A percentile compares a stretch with the other conserved stretches of the same genome.
Evolutionary conservation across 2,113 vertebrate species (phyloP).

Genomic region (Anarhynchus alexandrinus): DNA sequence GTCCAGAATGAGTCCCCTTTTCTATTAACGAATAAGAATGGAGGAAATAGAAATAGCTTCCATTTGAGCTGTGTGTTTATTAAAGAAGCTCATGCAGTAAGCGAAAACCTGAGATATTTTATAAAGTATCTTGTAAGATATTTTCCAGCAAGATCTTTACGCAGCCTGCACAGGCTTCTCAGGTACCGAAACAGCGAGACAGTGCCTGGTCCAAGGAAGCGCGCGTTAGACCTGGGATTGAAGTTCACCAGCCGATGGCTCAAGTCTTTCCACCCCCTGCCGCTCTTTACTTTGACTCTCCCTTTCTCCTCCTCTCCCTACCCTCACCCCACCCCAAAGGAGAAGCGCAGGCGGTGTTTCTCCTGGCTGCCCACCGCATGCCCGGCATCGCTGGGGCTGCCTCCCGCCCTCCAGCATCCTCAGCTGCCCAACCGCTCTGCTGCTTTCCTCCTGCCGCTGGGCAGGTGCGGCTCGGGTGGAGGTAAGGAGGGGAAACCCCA

Average conservation of each 20-base stretch:
- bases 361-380: neutral
- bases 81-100: neutral
- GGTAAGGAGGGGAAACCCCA: neutral
- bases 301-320: neutral
- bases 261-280: neutral
- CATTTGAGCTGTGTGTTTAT: neutral
- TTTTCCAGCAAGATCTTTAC: neutral
- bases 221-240: neutral
- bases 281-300: neutral
- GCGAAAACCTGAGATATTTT: neutral
- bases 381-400: neutral
- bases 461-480: neutral
- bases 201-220: neutral
- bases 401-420: neutral
- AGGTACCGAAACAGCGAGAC: neutral
- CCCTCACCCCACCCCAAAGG: neutral
- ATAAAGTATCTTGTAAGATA: neutral
- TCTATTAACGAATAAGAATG: neutral
- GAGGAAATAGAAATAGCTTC: slow-evolving; percentile 1
- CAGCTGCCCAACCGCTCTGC: neutral
- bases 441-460: neutral
- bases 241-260: neutral
- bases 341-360: neutral
- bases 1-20: neutral
- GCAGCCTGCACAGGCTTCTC: neutral